Base-by-base conservation (phyloP, 2,888 invertebrate genomes). In the Drosophila pseudotalamancana region DNA sequence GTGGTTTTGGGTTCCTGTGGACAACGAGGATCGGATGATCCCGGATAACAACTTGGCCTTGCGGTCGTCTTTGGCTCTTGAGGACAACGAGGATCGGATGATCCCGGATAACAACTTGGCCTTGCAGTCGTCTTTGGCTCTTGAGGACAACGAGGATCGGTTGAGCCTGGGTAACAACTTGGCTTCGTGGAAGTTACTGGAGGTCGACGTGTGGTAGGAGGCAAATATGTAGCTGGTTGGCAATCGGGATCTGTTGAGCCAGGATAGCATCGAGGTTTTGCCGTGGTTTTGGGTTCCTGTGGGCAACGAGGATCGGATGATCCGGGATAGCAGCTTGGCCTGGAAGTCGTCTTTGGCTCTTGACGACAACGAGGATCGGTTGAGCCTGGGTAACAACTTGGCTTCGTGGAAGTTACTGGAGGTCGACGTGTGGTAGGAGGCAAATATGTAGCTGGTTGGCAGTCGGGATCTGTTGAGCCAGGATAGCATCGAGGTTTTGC, bases 1-100 rank as follows among this genome's bases (percentile, higher is more conserved):
- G 73, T 70, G 3, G 78, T 68, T 21, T 72, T 55, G 4, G 42
- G 65, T 6, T 21, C 34, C 11, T 16, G 50, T 4, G 50, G 62
- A 16, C 91, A 92, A 6, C 88, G 27, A 6, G 89, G 89, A 64
- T 92, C 91, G 0, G 82, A 78, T 1, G 90, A 87, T 14, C 56
- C 57, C 0, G 54, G 35, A n/a, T 49, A 66, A 1, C 53, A 53
- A 2, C 8, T 27, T 0, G 53, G 53, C 0, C 4, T 4, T 1
- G 14, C 14, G 8, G 23, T 19, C 2, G 32, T 46, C 8, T 34
- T 60, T 1, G 37, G 35, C 39, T 43, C 16, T 8, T 64, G 59
- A 1, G 54, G 45, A 11, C 59, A 60, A 3, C 59, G 59, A 14
- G 46, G 57, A 25, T 61, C 61, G 0, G 1, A 19, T 2, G 59